Base-by-base conservation (phyloP, 2,888 invertebrate genomes). In the Cantharis flavilabris region DNA sequence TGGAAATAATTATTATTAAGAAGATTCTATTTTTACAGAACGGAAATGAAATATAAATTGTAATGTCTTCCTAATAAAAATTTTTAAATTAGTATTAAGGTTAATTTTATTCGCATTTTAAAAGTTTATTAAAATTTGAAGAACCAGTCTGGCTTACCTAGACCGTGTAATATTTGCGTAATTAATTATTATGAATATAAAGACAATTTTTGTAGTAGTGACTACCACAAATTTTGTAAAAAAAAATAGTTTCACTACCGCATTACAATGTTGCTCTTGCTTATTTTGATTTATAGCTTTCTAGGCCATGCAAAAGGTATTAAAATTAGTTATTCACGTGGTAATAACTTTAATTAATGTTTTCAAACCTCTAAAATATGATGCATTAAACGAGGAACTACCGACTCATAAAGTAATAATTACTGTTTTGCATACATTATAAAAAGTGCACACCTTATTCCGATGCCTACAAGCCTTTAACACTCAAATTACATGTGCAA, bases 281-380 rank as follows among this genome's bases (percentile, higher is more conserved):
- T 49, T 20, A 23, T 16, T 20, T n/a, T 70, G 70, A 70, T 70
- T 70, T 70, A 70, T 70, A 23, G 62, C 70, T 13, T 70, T 70
- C 26, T 33, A 20, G 10, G 33, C 23, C 20, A 62, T 70, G 33
- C 18, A 70, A 23, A 49, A 49, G 49, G 49, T 70, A 70, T 70
- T 70, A 70, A 70, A 70, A 70, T 70, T 70, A 70, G 49, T 70
- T 70, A 49, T 49, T 49, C 62, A 70, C 20, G 62, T 33, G 18
- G 30, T 20, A 62, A 70, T 70, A 70, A 70, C 62, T 16, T 49
- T 70, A 70, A 70, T 70, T 30, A 70, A 70, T 70, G 70, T 49
- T 33, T 70, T 70, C 62, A 14, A 49, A 49, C 49, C 33, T 18
- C 49, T 70, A 62, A 70, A 49, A 33, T 70, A 70, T 70, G 70